Conservation (phyloP, 2,113 vertebrate genomes). For the Neofelis nebulosa region DNA sequence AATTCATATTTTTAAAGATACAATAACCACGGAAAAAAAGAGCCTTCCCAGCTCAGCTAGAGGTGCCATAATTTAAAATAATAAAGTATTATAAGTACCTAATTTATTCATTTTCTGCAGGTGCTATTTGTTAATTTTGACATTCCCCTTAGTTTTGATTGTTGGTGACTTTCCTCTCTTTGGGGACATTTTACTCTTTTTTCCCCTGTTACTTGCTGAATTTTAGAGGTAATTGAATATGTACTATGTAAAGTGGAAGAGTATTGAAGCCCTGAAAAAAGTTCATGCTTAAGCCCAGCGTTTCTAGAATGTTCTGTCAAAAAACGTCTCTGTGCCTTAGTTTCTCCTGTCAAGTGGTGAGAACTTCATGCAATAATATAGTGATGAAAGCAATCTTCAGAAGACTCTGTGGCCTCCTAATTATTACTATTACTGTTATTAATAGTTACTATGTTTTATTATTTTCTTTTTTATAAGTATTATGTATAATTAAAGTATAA, state of each 20-base stretch:
- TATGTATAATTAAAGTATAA: not conserved
- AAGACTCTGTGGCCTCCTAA: not conserved
- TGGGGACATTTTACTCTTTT: slow-evolving; percentile 35
- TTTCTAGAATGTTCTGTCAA: not conserved
- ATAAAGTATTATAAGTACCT: slow-evolving; percentile 61
- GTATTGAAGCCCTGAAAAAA: not conserved
- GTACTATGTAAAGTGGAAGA: not conserved
- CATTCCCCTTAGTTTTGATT: slow-evolving; percentile 20
- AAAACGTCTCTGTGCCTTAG: not conserved
- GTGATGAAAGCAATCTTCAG: not conserved
- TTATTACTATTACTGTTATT: not conserved
- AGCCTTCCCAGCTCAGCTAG: slow-evolving; percentile 46
- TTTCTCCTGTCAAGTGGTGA: not conserved
- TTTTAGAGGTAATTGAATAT: not conserved
- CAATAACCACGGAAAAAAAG: slow-evolving; percentile 42
- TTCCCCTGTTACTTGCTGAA: not conserved
- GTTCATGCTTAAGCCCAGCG: not conserved
- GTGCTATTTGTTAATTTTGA: slow-evolving; percentile 75
- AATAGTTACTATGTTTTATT: not conserved
- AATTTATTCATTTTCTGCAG: slow-evolving; percentile 69
- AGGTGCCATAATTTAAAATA: slow-evolving; percentile 74
- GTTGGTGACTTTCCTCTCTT: slow-evolving; percentile 10
- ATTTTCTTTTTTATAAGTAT: not conserved
- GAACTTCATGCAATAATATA: not conserved
- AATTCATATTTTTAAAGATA: slow-evolving; percentile 78